Percentiles rank a stretch among this genome's conserved stretches.
Conservation (phyloP, 2,113 vertebrate genomes). For the Datnioides undecimradiatus region DNA sequence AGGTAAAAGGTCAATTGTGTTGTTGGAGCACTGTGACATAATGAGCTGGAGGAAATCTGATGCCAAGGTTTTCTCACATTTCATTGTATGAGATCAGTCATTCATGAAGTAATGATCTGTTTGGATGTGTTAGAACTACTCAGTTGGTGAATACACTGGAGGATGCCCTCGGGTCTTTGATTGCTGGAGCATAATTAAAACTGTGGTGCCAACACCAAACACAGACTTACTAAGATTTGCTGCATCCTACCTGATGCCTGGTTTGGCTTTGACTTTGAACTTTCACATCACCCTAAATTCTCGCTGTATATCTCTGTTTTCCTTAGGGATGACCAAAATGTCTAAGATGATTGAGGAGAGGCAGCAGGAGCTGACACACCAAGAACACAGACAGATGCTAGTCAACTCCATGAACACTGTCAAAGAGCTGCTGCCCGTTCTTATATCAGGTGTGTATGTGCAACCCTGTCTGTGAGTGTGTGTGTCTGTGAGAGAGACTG, state of each 20-base stretch:
- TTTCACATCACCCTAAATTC: neutral
- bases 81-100: constrained; percentile 35
- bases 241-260: constrained; percentile 3
- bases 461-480: constrained; percentile 77
- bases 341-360: constrained; percentile 99
- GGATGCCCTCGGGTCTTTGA: neutral
- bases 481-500: constrained; percentile 77
- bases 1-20: constrained; percentile 64
- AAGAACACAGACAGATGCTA: constrained; percentile 96
- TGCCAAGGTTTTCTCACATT: constrained; percentile 50
- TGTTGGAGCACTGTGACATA: constrained; percentile 48
- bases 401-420: constrained; percentile 96
- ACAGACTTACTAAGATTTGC: neutral
- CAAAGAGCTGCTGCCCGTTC: constrained; percentile 95
- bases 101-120: constrained; percentile 32
- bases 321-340: constrained; percentile 98
- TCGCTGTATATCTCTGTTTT: neutral
- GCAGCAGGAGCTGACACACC: constrained; percentile 97
- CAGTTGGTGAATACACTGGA: constrained; percentile 7
- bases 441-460: constrained; percentile 92
- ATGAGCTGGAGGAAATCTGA: constrained; percentile 56
- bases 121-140: constrained; percentile 35
- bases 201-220: neutral
- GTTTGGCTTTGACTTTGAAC: constrained; percentile 3
- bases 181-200: neutral